phyloP scores from a whole-genome alignment of 2,797 vertebrate species.

The Lutra lutra region DNA sequence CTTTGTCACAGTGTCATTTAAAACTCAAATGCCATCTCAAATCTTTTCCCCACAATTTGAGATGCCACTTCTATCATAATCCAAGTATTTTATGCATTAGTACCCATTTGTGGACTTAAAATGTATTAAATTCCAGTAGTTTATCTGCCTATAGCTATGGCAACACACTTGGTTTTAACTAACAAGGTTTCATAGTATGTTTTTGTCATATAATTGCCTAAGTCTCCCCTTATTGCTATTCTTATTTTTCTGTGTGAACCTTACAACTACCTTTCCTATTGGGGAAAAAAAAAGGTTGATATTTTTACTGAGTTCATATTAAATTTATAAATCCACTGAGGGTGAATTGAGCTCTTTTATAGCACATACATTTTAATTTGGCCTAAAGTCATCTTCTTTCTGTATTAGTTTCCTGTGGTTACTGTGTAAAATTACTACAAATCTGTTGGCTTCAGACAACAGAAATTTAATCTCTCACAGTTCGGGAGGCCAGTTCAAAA shows the following conservation, averaged over 20 bases:
- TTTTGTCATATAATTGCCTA: constrained; percentile 22
- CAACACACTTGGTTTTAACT: neutral
- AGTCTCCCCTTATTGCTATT: neutral
- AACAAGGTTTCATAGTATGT: neutral
- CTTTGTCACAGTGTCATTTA: constrained; percentile 3
- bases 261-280: neutral
- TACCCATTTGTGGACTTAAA: neutral
- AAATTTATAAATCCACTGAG: constrained; percentile 22
- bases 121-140: neutral
- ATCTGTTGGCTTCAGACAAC: neutral
- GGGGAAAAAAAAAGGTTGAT: neutral
- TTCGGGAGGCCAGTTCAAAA: neutral
- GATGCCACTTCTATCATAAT: neutral
- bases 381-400: constrained; percentile 2
- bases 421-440: neutral
- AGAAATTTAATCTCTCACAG: neutral
- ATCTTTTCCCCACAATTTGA: constrained; percentile 11
- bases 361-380: constrained; percentile 18
- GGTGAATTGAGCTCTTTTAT: neutral
- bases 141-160: neutral
- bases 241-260: constrained; percentile 42
- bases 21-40: neutral
- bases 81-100: neutral
- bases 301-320: constrained; percentile 36
- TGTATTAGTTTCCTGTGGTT: constrained; percentile 20